Evolutionary conservation across 1,140 invertebrate species (phyloP).

Genomic region (Anoplophora glabripennis): DNA sequence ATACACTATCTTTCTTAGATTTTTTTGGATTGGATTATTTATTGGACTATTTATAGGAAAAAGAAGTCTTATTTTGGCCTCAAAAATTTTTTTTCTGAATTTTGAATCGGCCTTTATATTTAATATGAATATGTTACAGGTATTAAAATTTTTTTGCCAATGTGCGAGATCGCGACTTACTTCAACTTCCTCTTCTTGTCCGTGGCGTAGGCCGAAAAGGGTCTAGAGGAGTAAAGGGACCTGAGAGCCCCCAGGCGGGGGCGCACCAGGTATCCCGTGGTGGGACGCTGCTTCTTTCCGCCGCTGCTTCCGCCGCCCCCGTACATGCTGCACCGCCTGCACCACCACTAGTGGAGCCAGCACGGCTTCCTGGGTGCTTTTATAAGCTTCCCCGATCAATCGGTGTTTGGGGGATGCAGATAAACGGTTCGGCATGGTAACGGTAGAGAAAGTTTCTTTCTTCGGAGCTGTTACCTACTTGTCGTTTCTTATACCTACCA

Average conservation of each 20-base stretch:
- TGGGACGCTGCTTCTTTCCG: conserved; percentile 29
- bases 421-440: not conserved
- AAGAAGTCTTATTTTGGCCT: no score
- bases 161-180: conserved; percentile 26
- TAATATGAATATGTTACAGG: no score
- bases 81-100: no score
- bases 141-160: no score
- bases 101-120: no score
- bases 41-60: no score
- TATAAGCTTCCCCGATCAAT: conserved; percentile 32
- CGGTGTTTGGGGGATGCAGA: conserved; percentile 1
- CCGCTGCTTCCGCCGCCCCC: conserved; percentile 4
- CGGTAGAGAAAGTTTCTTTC: not conserved
- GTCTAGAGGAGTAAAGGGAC: conserved; percentile 31
- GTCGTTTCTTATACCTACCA: no score
- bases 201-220: conserved; percentile 24
- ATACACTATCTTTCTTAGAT: no score
- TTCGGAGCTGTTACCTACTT: no score
- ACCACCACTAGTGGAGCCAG: conserved; percentile 7
- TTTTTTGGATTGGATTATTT: no score
- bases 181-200: conserved; percentile 41
- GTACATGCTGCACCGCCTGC: conserved; percentile 24
- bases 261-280: conserved; percentile 37
- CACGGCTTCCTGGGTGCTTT: conserved; percentile 15
- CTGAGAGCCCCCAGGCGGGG: conserved; percentile 36